phyloP scores from a whole-genome alignment of 2,888 invertebrate genomes.

The Drosophila anomelani region DNA sequence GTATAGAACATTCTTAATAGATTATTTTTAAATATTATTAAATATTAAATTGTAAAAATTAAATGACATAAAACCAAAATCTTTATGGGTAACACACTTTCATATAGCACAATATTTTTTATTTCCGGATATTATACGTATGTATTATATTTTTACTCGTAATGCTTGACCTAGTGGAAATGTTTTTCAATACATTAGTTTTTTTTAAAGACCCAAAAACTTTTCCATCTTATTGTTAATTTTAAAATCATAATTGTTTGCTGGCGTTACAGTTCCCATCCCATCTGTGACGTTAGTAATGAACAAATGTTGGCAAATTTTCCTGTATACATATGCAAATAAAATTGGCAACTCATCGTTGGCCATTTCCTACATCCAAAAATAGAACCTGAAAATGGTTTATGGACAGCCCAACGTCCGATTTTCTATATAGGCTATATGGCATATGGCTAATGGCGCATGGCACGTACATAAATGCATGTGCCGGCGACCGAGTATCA shows the following conservation, averaged over 20 bases:
- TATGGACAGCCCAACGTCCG: conserved; percentile 18
- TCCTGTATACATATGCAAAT: conserved; percentile 3
- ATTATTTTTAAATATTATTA: background rate
- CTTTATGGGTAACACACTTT: background rate
- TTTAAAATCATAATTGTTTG: conserved; percentile 9
- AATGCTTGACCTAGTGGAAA: too few species aligned
- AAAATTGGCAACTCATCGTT: conserved; percentile 42
- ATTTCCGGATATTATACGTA: background rate
- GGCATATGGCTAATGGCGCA: background rate
- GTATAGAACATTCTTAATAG: background rate
- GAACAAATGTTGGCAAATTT: conserved; percentile 7
- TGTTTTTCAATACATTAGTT: too few species aligned
- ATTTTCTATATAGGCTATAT: conserved; percentile 18
- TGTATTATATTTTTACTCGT: too few species aligned
- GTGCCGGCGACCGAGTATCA: conserved; percentile 33
- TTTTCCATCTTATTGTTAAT: background rate
- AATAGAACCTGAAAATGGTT: conserved; percentile 34
- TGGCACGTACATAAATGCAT: conserved; percentile 34
- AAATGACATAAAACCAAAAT: background rate
- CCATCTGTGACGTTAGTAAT: conserved; percentile 9
- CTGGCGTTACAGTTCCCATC: background rate
- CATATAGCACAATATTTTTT: background rate
- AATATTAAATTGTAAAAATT: background rate
- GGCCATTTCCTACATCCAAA: conserved; percentile 45
- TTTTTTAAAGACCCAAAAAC: too few species aligned